Base-by-base conservation (phyloP, 2,113 vertebrate species). In the Leucosticte australis region DNA sequence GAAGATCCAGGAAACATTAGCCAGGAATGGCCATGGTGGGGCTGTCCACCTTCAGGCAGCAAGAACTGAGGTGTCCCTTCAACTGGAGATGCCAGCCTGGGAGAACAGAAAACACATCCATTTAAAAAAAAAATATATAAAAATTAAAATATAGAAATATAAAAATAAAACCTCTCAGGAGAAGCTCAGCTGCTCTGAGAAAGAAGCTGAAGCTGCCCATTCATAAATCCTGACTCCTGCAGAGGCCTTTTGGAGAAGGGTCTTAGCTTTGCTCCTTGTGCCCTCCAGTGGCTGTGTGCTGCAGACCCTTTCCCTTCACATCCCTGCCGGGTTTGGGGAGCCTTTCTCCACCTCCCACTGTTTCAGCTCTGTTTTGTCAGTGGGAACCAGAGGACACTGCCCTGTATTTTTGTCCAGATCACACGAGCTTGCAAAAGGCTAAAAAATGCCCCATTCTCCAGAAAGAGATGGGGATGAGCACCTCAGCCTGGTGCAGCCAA, bases 201-300 rank as follows among this genome's bases (percentile, higher is more conserved):
- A 49, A 64, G 44, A 11, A 21, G 18, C 39, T 39, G 39, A 39
- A 39, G 35, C 14, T 8, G 24, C 6, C 11, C 21, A 15, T 55
- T 71, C 37, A 9, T 11, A 74, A 77, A 57, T 2, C 55, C 42
- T 31, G 2, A 1, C 1, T 13, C 21, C 22, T 1, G 1, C 62
- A 12, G 21, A 60, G 7, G 41, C 10, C 22, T 37, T 39, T 49
- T 15, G 39, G 41, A 68, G 67, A 52, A 18, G 26, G 15, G 11
- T 63, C 22, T 87, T 53, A 39, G 73, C 91, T 96, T 70, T 88
- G 73, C 47, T 59, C 75, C 77, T 68, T 19, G 5, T 81, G 92
- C 86, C 87, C 89, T 91, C 89, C 95, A 10, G 55, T 89, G 95
- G 92, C 77, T 94, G 27, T 7, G 24, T 37, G 80, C 39, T 47